Evolutionary conservation across 2,113 vertebrate species (phyloP).

Genomic region (Channa argus): DNA sequence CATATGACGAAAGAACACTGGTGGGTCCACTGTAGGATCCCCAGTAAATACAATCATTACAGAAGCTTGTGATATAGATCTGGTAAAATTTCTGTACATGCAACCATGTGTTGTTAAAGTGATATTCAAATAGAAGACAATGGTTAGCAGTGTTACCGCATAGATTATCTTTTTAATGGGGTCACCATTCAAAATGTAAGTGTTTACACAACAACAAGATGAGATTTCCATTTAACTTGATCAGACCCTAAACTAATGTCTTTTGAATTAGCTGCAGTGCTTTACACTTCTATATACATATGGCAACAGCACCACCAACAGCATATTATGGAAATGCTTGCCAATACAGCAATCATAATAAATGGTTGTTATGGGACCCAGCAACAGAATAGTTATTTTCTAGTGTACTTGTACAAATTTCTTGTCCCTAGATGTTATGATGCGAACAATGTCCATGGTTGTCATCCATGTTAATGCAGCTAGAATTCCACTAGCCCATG

Average conservation of each 20-base stretch:
- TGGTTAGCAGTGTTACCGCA: constrained; percentile 45
- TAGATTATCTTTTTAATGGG: constrained; percentile 55
- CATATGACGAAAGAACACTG: constrained; percentile 48
- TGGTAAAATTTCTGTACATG: constrained; percentile 51
- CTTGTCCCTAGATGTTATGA: constrained; percentile 35
- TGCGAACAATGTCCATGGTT: constrained; percentile 39
- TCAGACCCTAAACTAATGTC: constrained; percentile 41
- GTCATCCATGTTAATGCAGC: constrained; percentile 28
- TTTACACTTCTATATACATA: constrained; percentile 57
- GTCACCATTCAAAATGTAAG: constrained; percentile 36
- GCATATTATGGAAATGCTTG: constrained; percentile 52
- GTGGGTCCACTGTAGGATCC: constrained; percentile 54
- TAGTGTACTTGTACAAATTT: constrained; percentile 42
- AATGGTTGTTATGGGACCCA: constrained; percentile 8
- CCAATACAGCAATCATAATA: constrained; percentile 26
- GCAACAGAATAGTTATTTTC: constrained; percentile 21
- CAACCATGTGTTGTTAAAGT: constrained; percentile 52
- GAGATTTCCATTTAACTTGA: constrained; percentile 42
- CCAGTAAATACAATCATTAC: constrained; percentile 63
- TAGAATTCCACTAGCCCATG: constrained; percentile 14
- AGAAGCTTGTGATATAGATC: constrained; percentile 40
- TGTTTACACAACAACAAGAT: constrained; percentile 35
- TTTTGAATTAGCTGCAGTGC: constrained; percentile 37
- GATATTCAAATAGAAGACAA: constrained; percentile 45
- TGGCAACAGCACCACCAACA: constrained; percentile 82